A percentile compares a stretch with the other conserved stretches of the same genome.
phyloP scores from a whole-genome alignment of 2,113 vertebrate genomes.

The Rhodinocichla rosea region DNA sequence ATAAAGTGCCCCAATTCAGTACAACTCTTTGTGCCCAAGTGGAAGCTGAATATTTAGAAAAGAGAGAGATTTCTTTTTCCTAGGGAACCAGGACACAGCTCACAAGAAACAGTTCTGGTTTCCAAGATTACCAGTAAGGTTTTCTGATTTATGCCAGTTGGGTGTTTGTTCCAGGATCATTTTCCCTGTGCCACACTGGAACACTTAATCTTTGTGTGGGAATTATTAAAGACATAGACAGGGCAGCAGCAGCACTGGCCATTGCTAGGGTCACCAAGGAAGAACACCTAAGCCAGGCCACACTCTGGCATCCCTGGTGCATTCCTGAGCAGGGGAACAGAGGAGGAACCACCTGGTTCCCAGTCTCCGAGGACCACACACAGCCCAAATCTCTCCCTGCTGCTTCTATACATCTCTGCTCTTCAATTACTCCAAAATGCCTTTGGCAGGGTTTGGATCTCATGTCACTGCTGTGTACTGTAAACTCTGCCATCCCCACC shows the following conservation, averaged over 20 bases:
- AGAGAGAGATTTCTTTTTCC: background rate
- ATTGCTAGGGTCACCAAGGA: background rate
- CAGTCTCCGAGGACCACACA: background rate
- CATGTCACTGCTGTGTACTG: background rate
- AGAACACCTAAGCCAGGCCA: background rate
- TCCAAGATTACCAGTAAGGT: background rate
- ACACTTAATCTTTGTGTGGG: rapidly evolving
- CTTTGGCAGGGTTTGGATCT: background rate
- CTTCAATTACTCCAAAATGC: background rate
- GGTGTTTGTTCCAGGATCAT: background rate
- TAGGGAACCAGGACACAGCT: background rate
- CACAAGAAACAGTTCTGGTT: background rate
- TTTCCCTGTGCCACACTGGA: background rate
- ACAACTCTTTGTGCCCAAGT: background rate
- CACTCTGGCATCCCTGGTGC: background rate
- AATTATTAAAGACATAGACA: background rate
- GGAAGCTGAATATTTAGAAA: background rate
- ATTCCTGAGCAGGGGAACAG: background rate
- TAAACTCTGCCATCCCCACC: background rate
- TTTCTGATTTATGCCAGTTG: background rate
- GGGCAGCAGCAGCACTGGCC: background rate
- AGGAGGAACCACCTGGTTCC: background rate
- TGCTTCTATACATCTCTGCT: background rate
- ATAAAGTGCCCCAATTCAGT: background rate
- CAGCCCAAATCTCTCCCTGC: background rate